Conservation (phyloP, 23 tunicate genomes). For the Diplosoma virens region DNA sequence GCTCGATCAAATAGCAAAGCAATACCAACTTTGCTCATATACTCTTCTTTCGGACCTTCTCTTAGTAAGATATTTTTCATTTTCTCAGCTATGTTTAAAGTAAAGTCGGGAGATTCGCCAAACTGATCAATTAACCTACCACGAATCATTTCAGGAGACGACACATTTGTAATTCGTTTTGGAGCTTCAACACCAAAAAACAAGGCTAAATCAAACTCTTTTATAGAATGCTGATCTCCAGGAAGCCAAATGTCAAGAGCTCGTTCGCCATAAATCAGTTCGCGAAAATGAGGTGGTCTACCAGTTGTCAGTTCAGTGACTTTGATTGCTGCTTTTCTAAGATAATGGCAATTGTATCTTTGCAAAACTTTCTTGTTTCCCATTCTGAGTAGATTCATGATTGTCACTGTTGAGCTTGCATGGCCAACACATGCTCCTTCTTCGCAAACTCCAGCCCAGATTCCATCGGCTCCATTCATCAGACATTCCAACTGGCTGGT, state of each 20-base stretch:
- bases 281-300: constrained; percentile 17
- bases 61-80: constrained; percentile 18
- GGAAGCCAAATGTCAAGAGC: constrained; percentile 35
- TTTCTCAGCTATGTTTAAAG: neutral
- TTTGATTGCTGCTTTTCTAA: constrained; percentile 23
- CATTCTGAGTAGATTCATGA: constrained; percentile 32
- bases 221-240: neutral
- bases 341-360: constrained; percentile 17
- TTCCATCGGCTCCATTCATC: constrained; percentile 33
- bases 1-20: constrained; percentile 29
- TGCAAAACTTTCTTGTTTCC: constrained; percentile 34
- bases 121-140: neutral
- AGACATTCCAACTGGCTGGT: constrained; percentile 26
- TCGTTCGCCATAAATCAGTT: constrained; percentile 31
- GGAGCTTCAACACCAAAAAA: constrained; percentile 22
- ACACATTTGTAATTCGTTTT: constrained; percentile 14
- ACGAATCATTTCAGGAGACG: constrained; percentile 12
- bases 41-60: constrained; percentile 19
- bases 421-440: constrained; percentile 35
- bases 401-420: constrained; percentile 18
- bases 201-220: constrained; percentile 11
- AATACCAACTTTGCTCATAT: constrained; percentile 30
- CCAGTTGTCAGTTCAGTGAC: constrained; percentile 36
- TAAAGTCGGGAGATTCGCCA: constrained; percentile 17
- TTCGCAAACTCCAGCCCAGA: constrained; percentile 38